These are phyloP conservation scores for Cladorhizidae sp. DNA, from an alignment of 37 sponge, comb jelly and placozoan species.

Conservation along the genomic window DNA sequence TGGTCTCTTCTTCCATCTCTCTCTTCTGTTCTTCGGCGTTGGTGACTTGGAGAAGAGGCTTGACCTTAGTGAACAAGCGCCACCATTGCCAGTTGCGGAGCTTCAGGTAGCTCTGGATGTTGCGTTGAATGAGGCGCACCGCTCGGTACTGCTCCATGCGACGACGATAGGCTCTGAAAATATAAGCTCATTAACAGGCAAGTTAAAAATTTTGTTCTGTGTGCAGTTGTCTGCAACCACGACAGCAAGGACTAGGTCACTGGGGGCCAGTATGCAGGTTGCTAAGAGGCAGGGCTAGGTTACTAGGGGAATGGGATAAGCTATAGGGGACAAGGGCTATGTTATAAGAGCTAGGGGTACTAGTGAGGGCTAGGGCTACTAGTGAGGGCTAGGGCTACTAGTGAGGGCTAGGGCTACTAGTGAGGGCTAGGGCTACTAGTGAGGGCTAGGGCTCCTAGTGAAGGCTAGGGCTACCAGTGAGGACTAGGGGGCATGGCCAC, in stretches of 20 bases:
- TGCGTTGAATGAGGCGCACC: conserved; percentile 93
- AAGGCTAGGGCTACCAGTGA: too few relatives aligned
- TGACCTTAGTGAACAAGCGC: conserved; percentile 99
- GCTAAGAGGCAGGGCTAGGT: not conserved
- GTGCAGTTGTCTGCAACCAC: not conserved
- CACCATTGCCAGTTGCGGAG: conserved; percentile 99
- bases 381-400: too few relatives aligned
- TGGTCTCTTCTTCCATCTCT: conserved; percentile 88
- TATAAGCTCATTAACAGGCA: too few relatives aligned
- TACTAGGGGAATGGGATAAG: not conserved
- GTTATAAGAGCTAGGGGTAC: too few relatives aligned
- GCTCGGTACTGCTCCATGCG: conserved; percentile 91
- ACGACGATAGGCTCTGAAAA: conserved; percentile 82
- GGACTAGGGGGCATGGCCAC: too few relatives aligned
- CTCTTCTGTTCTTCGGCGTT: conserved; percentile 93
- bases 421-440: too few relatives aligned
- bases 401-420: too few relatives aligned
- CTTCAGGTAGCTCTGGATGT: conserved; percentile 94
- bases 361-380: too few relatives aligned
- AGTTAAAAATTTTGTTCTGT: too few relatives aligned
- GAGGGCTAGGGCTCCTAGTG: too few relatives aligned
- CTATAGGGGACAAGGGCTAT: too few relatives aligned
- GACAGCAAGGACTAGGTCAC: not conserved
- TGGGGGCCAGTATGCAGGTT: not conserved
- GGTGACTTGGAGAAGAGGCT: conserved; percentile 96